A percentile compares a stretch with the other conserved stretches of the same genome.
These are phyloP conservation scores for Diadema setosum DNA, from an alignment of 35 echinoderm and acorn worm species.

Conservation along the genomic window DNA sequence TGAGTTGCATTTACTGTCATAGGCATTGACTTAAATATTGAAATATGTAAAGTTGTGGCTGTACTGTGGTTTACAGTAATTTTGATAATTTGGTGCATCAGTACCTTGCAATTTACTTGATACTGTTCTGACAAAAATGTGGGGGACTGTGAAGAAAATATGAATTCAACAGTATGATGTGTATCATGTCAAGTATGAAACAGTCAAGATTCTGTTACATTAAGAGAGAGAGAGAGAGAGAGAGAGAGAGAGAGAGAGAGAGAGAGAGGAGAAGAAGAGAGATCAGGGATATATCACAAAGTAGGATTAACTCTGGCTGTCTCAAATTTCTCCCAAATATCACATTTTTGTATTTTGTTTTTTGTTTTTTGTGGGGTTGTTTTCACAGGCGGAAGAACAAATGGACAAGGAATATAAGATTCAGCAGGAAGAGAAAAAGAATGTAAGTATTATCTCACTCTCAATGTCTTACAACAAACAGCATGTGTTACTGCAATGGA, in stretches of 20 bases:
- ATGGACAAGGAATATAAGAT: constrained; percentile 15
- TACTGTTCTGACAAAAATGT: neutral
- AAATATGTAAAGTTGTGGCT: neutral
- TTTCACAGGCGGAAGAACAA: constrained; percentile 7
- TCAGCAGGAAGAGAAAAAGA: constrained; percentile 18
- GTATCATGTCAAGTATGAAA: too few relatives aligned
- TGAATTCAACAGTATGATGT: neutral
- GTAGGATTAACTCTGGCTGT: too few relatives aligned
- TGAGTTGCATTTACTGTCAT: neutral
- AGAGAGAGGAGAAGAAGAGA: too few relatives aligned
- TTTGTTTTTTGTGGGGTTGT: neutral
- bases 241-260: too few relatives aligned
- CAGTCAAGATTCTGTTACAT: too few relatives aligned
- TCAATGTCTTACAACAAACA: too few relatives aligned
- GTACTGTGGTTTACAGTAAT: neutral
- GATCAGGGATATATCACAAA: too few relatives aligned
- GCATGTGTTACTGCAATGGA: too few relatives aligned
- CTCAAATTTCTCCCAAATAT: too few relatives aligned
- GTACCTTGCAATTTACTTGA: neutral
- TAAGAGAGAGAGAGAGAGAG: too few relatives aligned
- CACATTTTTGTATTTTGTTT: too few relatives aligned
- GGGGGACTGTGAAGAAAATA: neutral
- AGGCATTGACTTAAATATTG: neutral
- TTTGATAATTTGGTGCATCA: neutral
- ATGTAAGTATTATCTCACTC: neutral